Conservation (phyloP, 2,888 invertebrate species). For the Spialia ferax region DNA sequence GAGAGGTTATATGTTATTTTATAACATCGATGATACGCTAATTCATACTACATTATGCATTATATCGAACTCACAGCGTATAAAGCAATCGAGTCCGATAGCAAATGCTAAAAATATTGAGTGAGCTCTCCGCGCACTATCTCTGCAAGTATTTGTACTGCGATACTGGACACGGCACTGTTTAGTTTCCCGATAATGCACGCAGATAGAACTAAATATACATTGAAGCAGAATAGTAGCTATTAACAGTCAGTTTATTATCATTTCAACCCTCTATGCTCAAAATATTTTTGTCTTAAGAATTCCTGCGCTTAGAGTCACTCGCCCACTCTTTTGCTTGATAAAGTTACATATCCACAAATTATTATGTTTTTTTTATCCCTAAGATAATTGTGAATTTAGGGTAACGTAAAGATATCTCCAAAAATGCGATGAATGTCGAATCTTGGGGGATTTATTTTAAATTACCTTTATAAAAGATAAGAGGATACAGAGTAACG, state of each 20-base stretch:
- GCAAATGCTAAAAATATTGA: slow-evolving; percentile 38
- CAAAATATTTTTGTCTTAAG: background rate
- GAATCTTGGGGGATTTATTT: slow-evolving; percentile 16
- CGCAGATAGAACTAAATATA: slow-evolving; percentile 25
- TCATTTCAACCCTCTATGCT: background rate
- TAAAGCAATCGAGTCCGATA: slow-evolving; percentile 29
- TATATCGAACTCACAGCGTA: slow-evolving; percentile 7
- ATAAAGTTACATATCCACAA: no score
- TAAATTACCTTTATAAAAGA: slow-evolving; percentile 34
- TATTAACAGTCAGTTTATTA: slow-evolving; percentile 12
- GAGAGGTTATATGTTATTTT: no score
- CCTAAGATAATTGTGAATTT: background rate
- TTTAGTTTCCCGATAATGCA: slow-evolving; percentile 53
- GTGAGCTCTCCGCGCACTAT: slow-evolving; percentile 47
- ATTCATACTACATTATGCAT: background rate
- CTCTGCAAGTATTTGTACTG: slow-evolving; percentile 53
- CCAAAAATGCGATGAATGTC: slow-evolving; percentile 5
- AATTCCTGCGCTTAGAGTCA: background rate
- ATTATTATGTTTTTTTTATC: no score
- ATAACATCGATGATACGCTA: background rate
- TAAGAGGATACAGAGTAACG: slow-evolving; percentile 17
- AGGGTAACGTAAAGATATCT: background rate
- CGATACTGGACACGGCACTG: slow-evolving; percentile 52
- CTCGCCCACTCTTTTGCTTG: no score
- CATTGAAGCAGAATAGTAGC: slow-evolving; percentile 2